Conservation (phyloP, 2,113 vertebrate species). For the Nothobranchius kuhntae region DNA sequence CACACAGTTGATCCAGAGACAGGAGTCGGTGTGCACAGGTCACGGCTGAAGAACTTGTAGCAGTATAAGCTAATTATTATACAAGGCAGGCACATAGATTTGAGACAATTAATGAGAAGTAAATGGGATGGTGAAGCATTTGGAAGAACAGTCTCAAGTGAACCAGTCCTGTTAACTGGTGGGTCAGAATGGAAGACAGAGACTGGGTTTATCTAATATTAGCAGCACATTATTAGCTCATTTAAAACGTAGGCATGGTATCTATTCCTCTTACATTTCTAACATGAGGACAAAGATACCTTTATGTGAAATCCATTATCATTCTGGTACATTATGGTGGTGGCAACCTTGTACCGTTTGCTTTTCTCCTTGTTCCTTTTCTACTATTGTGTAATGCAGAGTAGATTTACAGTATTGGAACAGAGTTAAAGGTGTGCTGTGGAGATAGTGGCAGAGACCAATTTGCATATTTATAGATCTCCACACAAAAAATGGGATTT, state of each 20-base stretch:
- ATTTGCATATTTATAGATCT: conserved; percentile 11
- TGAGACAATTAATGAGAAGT: too few species aligned
- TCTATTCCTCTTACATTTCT: neutral
- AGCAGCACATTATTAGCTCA: neutral
- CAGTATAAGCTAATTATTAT: too few species aligned
- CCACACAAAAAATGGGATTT: neutral
- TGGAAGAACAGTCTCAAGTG: too few species aligned
- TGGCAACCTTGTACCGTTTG: neutral
- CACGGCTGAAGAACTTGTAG: too few species aligned
- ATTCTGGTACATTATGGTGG: neutral
- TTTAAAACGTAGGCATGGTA: neutral
- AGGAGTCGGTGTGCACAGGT: too few species aligned
- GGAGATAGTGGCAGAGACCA: neutral
- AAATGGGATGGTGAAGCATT: too few species aligned
- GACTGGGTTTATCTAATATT: neutral
- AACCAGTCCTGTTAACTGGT: neutral
- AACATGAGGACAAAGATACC: neutral
- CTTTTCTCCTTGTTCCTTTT: neutral
- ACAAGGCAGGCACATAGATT: too few species aligned
- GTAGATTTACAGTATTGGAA: neutral
- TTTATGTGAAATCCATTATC: neutral
- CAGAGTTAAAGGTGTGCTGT: conserved; percentile 8
- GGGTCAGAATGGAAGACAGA: neutral
- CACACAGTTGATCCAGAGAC: too few species aligned
- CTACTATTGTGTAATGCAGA: neutral